Evolutionary conservation across 2,888 invertebrate genomes (phyloP).

Genomic region (Cephus sareptanus): DNA sequence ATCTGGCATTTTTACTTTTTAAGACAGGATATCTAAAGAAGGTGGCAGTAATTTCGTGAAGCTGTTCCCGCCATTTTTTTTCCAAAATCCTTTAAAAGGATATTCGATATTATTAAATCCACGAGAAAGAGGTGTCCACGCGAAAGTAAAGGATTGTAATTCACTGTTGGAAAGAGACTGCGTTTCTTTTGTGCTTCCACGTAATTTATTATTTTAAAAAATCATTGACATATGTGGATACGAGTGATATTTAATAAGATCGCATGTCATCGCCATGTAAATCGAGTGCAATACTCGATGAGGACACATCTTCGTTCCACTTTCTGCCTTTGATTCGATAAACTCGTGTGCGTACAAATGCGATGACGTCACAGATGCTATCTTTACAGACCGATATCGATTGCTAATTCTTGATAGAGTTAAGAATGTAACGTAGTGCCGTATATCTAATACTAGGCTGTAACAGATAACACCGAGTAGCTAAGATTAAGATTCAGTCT

Average conservation of each 20-base stretch:
- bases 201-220: too few species aligned
- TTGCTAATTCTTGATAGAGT: slow-evolving; percentile 51
- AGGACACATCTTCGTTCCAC: slow-evolving; percentile 28
- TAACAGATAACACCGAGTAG: slow-evolving; percentile 3
- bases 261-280: neutral
- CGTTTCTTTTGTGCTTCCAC: too few species aligned
- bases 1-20: slow-evolving; percentile 40
- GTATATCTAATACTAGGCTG: slow-evolving; percentile 37
- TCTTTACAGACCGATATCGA: slow-evolving; percentile 40
- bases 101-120: too few species aligned
- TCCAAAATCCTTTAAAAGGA: too few species aligned
- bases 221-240: too few species aligned
- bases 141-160: too few species aligned
- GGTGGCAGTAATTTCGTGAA: neutral
- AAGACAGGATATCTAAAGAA: slow-evolving; percentile 32
- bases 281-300: slow-evolving; percentile 24
- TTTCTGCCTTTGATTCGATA: slow-evolving; percentile 41
- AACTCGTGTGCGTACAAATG: slow-evolving; percentile 30
- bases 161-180: too few species aligned
- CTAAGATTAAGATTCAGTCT: too few species aligned
- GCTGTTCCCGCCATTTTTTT: too few species aligned
- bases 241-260: neutral
- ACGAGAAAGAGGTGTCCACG: too few species aligned
- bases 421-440: slow-evolving; percentile 41
- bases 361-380: slow-evolving; percentile 26